These are phyloP conservation scores for Fistularia commersonii DNA, from an alignment of 2,797 vertebrate species.

Conservation along the genomic window DNA sequence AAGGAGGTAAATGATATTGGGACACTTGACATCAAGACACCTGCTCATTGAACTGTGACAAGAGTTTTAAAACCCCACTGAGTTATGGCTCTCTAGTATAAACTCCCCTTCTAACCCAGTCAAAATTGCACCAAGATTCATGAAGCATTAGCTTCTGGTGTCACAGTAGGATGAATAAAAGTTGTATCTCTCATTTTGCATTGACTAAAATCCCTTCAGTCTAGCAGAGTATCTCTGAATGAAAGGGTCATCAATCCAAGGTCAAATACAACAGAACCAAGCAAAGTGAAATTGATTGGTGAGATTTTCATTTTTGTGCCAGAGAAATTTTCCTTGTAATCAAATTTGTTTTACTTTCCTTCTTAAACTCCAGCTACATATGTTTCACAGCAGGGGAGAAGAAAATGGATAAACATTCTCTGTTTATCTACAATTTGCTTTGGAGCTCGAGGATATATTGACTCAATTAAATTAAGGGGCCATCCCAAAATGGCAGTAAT, in stretches of 20 bases:
- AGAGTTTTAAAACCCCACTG: slow-evolving; percentile 76
- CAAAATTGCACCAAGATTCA: slow-evolving; percentile 54
- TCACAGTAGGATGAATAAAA: slow-evolving; percentile 66
- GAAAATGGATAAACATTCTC: slow-evolving; percentile 43
- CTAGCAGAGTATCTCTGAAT: slow-evolving; percentile 61
- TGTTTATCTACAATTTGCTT: slow-evolving; percentile 54
- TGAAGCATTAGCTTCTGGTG: slow-evolving; percentile 71
- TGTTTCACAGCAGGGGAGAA: slow-evolving; percentile 53
- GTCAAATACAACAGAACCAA: slow-evolving; percentile 55
- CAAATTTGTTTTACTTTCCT: slow-evolving; percentile 56
- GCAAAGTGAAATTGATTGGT: slow-evolving; percentile 64
- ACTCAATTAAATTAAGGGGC: slow-evolving; percentile 60
- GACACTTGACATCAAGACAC: slow-evolving; percentile 68
- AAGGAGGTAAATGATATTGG: slow-evolving; percentile 66
- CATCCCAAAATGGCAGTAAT: slow-evolving; percentile 56
- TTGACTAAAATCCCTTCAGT: slow-evolving; percentile 57
- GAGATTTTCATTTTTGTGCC: slow-evolving; percentile 48
- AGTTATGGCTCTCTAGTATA: slow-evolving; percentile 52
- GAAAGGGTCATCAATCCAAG: slow-evolving; percentile 65
- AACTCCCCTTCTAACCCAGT: slow-evolving; percentile 6
- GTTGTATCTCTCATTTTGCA: slow-evolving; percentile 60
- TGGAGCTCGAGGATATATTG: slow-evolving; percentile 59
- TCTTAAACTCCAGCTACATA: slow-evolving; percentile 40
- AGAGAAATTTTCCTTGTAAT: slow-evolving; percentile 64
- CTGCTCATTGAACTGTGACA: slow-evolving; percentile 66